Evolutionary conservation across 2,113 vertebrate genomes (phyloP).

Genomic region (Hydrochoerus hydrochaeris): DNA sequence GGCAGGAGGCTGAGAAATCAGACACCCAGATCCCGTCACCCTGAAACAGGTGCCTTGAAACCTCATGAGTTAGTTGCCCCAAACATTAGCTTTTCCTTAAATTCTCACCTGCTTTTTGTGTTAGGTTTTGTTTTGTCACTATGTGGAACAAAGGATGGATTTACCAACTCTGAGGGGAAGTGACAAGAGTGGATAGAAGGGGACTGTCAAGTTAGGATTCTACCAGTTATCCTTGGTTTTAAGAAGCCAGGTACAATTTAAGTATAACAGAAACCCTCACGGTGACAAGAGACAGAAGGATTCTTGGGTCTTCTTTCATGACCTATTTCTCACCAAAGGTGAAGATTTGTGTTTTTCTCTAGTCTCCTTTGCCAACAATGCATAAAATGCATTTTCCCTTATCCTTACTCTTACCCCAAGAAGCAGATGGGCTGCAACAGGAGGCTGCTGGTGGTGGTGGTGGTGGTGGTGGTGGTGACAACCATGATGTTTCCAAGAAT

Average conservation of each 20-base stretch:
- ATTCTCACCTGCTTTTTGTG: neutral
- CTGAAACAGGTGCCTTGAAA: neutral
- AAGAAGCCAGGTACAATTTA: neutral
- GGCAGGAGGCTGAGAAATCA: constrained; percentile 69
- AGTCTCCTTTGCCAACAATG: neutral
- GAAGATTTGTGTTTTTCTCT: neutral
- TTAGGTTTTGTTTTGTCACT: constrained; percentile 67
- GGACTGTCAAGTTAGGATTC: neutral
- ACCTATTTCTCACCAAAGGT: neutral
- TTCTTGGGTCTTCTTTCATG: neutral
- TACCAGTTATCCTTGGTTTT: neutral
- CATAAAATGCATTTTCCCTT: neutral
- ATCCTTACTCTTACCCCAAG: neutral
- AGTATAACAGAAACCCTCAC: neutral
- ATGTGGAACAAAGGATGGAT: constrained; percentile 49
- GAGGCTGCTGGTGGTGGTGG: neutral
- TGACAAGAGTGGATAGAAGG: neutral
- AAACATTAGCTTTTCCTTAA: constrained; percentile 39
- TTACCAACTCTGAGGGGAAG: neutral
- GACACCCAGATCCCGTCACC: neutral
- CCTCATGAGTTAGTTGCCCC: neutral
- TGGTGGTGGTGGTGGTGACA: no score
- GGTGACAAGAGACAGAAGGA: neutral
- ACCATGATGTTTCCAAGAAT: neutral
- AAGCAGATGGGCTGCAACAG: neutral